phyloP scores from a whole-genome alignment of 1,140 invertebrate species.

The Tribolium castaneum region DNA sequence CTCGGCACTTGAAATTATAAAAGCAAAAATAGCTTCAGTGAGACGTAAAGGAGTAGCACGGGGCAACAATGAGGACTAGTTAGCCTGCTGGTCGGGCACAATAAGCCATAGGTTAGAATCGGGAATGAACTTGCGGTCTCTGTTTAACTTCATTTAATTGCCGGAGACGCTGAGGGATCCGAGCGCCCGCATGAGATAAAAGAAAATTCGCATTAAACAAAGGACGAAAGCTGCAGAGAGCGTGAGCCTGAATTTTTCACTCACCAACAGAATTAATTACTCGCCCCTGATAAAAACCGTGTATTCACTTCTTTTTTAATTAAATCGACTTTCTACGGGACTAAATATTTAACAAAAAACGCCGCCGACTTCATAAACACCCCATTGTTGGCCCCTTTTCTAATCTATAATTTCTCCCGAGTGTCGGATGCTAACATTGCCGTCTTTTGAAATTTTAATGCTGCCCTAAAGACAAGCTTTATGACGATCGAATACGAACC shows the following conservation, averaged over 20 bases:
- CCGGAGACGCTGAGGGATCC: background rate
- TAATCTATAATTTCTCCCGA: constrained; percentile 7
- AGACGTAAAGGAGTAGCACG: background rate
- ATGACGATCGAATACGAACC: constrained; percentile 1
- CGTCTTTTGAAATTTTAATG: constrained; percentile 21
- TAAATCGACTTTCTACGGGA: constrained; percentile 21
- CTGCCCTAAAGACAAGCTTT: constrained; percentile 15
- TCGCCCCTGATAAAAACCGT: background rate
- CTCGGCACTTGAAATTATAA: background rate
- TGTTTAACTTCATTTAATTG: constrained; percentile 23
- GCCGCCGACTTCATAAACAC: background rate
- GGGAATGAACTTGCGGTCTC: constrained; percentile 1
- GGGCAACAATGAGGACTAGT: too few relatives aligned
- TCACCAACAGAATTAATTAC: constrained; percentile 31
- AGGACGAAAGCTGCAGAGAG: constrained; percentile 1
- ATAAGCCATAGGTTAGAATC: background rate
- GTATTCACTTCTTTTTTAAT: constrained; percentile 31
- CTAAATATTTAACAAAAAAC: constrained; percentile 27
- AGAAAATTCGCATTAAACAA: constrained; percentile 26
- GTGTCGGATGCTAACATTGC: background rate
- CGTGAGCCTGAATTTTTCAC: constrained; percentile 22
- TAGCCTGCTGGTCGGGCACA: too few relatives aligned
- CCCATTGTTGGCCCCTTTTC: constrained; percentile 1
- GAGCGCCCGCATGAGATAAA: constrained; percentile 25
- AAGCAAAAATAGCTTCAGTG: background rate